Conservation (phyloP, 2,888 invertebrate species). For the Melanotus villosus region DNA sequence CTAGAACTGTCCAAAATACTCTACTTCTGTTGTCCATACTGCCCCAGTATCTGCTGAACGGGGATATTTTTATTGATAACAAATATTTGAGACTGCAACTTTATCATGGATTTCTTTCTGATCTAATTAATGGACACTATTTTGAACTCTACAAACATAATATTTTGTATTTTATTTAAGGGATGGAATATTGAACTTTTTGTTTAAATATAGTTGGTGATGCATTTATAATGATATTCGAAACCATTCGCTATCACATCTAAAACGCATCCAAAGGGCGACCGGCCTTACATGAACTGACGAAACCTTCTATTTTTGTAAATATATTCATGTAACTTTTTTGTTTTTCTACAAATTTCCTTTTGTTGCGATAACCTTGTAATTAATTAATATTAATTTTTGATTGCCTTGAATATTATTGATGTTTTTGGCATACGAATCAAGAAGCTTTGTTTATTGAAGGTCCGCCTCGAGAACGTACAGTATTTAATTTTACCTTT, state of each 20-base stretch:
- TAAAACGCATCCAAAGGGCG: too few relatives aligned
- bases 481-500: not conserved
- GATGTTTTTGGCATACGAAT: not conserved
- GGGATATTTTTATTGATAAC: not conserved
- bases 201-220: not conserved
- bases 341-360: not conserved
- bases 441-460: not conserved
- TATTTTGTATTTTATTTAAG: not conserved
- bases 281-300: not conserved
- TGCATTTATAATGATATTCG: not conserved
- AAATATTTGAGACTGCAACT: not conserved
- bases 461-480: not conserved
- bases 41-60: not conserved
- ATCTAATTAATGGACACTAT: not conserved
- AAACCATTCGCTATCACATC: not conserved
- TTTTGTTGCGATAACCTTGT: not conserved
- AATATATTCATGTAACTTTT: not conserved
- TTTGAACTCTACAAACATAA: not conserved
- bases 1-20: too few relatives aligned
- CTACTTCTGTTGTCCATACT: too few relatives aligned
- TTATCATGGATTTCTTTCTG: not conserved
- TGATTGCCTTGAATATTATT: not conserved
- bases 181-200: not conserved
- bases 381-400: not conserved
- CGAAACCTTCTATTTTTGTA: not conserved